Evolutionary conservation across 2,113 vertebrate species (phyloP).

Genomic region (Psilopogon haemacephalus): DNA sequence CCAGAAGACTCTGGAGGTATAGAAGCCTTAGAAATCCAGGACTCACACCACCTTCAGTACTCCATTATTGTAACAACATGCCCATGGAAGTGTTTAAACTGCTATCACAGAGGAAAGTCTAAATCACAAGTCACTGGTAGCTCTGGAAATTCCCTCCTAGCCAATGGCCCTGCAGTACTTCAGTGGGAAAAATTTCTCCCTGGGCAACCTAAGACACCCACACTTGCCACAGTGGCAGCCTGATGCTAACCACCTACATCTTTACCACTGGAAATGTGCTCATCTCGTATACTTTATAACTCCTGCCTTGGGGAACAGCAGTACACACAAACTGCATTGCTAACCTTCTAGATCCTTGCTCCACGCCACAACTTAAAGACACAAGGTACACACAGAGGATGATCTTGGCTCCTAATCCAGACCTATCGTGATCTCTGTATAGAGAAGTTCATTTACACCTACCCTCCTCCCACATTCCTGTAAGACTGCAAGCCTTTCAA

Average conservation of each 20-base stretch:
- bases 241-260: background rate
- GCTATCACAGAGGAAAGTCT: background rate
- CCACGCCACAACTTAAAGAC: background rate
- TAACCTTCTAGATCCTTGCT: background rate
- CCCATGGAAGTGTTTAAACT: background rate
- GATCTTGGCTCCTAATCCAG: background rate
- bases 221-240: background rate
- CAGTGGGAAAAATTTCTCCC: background rate
- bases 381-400: background rate
- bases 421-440: background rate
- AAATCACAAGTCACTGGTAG: background rate
- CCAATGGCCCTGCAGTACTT: background rate
- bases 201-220: background rate
- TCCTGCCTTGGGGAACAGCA: background rate
- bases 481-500: background rate
- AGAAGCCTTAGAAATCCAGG: background rate
- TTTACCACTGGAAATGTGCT: background rate
- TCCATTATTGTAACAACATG: background rate
- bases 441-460: background rate
- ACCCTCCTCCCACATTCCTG: background rate
- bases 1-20: background rate
- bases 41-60: background rate
- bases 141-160: background rate
- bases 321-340: background rate
- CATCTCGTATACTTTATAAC: background rate